Evolutionary conservation across 2,888 invertebrate species (phyloP).

Genomic region (Pegoplata infirma): DNA sequence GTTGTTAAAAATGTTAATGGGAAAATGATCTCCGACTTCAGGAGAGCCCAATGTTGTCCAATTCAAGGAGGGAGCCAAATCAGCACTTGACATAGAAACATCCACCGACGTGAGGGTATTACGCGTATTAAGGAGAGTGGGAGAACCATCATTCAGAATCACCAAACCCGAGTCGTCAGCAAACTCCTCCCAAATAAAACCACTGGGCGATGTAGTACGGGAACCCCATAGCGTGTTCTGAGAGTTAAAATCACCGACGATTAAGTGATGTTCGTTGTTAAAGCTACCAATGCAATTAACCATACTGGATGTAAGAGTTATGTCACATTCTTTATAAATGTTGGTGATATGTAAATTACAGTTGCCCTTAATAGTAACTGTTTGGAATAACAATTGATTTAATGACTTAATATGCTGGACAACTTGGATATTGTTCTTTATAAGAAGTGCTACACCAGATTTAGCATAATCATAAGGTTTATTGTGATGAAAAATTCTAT

Average conservation of each 20-base stretch:
- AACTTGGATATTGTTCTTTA: not conserved
- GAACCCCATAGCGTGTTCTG: not conserved
- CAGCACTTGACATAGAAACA: slow-evolving; percentile 18
- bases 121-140: slow-evolving; percentile 20
- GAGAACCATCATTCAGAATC: slow-evolving; percentile 20
- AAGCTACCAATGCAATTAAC: no score
- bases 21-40: not conserved
- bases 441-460: not conserved
- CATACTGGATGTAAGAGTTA: no score
- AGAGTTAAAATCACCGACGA: no score
- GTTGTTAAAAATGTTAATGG: not conserved
- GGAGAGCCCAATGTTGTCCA: not conserved
- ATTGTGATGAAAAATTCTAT: slow-evolving; percentile 16
- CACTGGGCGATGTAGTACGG: not conserved
- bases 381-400: not conserved
- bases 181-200: not conserved
- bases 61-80: not conserved
- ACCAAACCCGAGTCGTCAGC: not conserved
- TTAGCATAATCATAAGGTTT: not conserved
- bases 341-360: no score
- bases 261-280: no score
- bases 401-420: not conserved
- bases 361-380: not conserved
- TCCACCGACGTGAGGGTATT: slow-evolving; percentile 24
- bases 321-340: no score